These are phyloP conservation scores for Halictus rubicundus DNA, from an alignment of 1,140 invertebrate species.

Conservation along the genomic window DNA sequence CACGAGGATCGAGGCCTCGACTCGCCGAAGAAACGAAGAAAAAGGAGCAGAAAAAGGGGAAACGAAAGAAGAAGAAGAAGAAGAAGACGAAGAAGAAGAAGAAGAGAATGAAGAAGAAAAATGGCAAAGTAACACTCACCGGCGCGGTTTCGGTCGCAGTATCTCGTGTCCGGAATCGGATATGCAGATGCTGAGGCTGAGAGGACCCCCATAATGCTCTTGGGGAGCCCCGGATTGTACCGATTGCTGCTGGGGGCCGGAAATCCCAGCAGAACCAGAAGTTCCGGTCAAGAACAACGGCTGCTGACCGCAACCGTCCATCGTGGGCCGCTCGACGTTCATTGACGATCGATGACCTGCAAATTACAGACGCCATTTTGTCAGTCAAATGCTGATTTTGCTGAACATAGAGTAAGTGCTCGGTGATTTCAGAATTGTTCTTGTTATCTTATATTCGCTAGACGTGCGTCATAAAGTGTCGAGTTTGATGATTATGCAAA, in stretches of 20 bases:
- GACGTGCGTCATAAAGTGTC: no score
- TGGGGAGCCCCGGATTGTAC: slow-evolving; percentile 66
- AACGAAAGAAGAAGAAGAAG: background rate
- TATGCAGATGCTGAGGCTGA: slow-evolving; percentile 84
- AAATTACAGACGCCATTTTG: background rate
- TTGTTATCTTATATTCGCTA: no score
- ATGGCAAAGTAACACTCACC: slow-evolving; percentile 80
- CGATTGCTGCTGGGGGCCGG: slow-evolving; percentile 64
- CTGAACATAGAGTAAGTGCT: no score
- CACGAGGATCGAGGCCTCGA: background rate
- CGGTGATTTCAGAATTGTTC: no score
- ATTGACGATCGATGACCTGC: slow-evolving; percentile 54
- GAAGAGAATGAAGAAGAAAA: slow-evolving; percentile 8
- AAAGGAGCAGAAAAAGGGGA: background rate
- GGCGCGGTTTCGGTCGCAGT: slow-evolving; percentile 91
- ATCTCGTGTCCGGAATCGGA: slow-evolving; percentile 91
- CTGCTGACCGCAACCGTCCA: slow-evolving; percentile 67
- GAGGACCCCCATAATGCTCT: slow-evolving; percentile 79
- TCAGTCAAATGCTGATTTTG: no score
- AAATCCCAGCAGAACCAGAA: slow-evolving; percentile 62
- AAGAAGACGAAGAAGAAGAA: background rate
- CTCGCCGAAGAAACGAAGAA: background rate
- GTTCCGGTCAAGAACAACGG: slow-evolving; percentile 65
- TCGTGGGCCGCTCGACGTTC: slow-evolving; percentile 64
- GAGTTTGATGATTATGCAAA: no score